Evolutionary conservation across 2,888 invertebrate genomes (phyloP), one percentile per base, ranked within the genome.

Genomic region (Plemyria rubiginata): DNA sequence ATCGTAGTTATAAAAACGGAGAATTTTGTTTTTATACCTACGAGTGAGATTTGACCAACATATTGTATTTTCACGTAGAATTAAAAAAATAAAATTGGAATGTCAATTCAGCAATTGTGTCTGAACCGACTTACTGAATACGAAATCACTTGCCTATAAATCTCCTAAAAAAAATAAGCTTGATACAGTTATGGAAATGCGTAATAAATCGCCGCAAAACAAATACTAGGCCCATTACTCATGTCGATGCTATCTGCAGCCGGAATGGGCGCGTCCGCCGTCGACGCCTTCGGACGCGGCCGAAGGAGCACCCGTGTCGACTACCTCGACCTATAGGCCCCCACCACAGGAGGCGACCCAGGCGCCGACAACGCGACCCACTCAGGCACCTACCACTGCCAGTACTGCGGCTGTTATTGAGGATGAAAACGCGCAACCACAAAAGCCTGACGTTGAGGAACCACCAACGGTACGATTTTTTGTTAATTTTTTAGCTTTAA

Each of bases 201-300:
- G 71, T 73, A 70, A 81, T 80, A 80, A 79, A 80, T 79, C 72
- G 69, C 64, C 50, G 60, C 68, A 66, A 70, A 72, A 77, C 75
- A 79, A 82, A 79, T 77, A 73, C 63, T 66, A 68, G 60, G 63
- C 53, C 71, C 75, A 78, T 81, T 75, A 79, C 71, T 81, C 77
- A 80, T 78, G 76, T 73, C 71, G 76, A 80, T 78, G 68, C 65
- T 75, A 76, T 76, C 78, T 86, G 45, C 77, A 96, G 96, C 96
- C 96, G 73, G 96, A 96, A 80, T 97, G 97, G 97, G 96, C 96
- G 49, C 94, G 94, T 66, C 96, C 97, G 13, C 96, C 96, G 62
- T 95, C 96, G 66, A 96, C 96, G 4, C 91, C 95, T 15, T 76
- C 89, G 9, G 94, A 94, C 76, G 90, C 94, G 22, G 86, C 93